Percentiles rank a stretch among this genome's conserved stretches.
Conservation (phyloP, 1,140 invertebrate species). For the Orius laevigatus region DNA sequence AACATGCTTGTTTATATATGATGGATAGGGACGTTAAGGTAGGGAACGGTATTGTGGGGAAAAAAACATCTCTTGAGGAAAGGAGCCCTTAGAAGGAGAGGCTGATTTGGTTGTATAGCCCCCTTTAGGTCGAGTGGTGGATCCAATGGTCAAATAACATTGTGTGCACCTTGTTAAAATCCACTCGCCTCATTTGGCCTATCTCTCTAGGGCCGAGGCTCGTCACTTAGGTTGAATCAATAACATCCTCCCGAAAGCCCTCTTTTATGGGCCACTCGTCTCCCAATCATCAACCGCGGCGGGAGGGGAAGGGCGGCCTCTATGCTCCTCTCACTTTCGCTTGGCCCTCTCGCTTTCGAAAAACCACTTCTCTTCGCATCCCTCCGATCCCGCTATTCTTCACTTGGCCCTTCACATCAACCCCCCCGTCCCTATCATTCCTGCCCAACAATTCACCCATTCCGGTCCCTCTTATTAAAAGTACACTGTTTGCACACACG, state of each 20-base stretch:
- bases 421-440: not conserved
- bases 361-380: not conserved
- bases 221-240: conserved; percentile 4
- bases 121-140: not conserved
- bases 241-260: not conserved
- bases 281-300: conserved; percentile 2
- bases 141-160: not conserved
- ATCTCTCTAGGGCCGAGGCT: not conserved
- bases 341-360: not conserved
- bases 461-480: not conserved
- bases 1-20: too few relatives aligned
- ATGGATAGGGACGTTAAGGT: too few relatives aligned
- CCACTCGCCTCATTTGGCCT: conserved; percentile 5
- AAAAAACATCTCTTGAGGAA: too few relatives aligned
- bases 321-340: conserved; percentile 7
- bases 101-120: not conserved
- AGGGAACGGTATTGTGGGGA: too few relatives aligned
- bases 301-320: too few relatives aligned
- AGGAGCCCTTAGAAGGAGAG: not conserved
- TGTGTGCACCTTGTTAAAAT: conserved; percentile 8
- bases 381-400: not conserved
- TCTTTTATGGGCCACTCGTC: not conserved
- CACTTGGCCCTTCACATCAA: conserved; percentile 1
- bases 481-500: not conserved
- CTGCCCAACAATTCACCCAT: not conserved